phyloP scores from a whole-genome alignment of 2,797 vertebrate species.

The Platalea minor region DNA sequence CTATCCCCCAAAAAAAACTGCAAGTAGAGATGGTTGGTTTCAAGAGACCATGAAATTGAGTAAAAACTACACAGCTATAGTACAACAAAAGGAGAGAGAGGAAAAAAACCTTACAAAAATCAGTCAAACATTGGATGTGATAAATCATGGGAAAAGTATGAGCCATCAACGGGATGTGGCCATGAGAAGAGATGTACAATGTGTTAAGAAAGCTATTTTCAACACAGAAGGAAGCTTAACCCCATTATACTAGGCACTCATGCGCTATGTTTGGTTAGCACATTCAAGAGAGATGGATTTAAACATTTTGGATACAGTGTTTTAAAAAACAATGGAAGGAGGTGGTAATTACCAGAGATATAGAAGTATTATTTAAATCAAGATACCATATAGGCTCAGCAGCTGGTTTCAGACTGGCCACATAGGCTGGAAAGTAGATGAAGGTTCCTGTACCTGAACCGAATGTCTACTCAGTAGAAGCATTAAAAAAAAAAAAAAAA shows the following conservation, averaged over 20 bases:
- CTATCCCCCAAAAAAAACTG: rapidly evolving
- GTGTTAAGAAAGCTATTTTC: not conserved
- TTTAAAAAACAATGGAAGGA: not conserved
- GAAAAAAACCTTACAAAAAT: not conserved
- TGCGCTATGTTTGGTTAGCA: not conserved
- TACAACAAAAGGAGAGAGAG: not conserved
- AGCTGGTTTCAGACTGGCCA: not conserved
- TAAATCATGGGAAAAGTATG: not conserved
- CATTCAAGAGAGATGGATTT: not conserved
- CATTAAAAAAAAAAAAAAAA: not conserved
- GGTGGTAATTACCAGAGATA: not conserved
- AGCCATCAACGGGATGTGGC: not conserved
- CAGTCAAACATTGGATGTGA: not conserved
- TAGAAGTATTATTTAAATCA: not conserved
- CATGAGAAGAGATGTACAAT: not conserved
- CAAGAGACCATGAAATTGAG: not conserved
- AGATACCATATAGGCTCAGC: not conserved
- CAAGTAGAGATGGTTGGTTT: not conserved
- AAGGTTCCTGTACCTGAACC: not conserved
- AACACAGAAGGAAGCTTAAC: not conserved
- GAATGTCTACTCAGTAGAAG: not conserved
- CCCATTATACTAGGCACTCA: not conserved
- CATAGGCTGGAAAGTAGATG: not conserved
- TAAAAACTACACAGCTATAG: not conserved
- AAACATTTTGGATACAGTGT: not conserved